Conservation (phyloP, 2,888 invertebrate species). For the Lagria hirta region DNA sequence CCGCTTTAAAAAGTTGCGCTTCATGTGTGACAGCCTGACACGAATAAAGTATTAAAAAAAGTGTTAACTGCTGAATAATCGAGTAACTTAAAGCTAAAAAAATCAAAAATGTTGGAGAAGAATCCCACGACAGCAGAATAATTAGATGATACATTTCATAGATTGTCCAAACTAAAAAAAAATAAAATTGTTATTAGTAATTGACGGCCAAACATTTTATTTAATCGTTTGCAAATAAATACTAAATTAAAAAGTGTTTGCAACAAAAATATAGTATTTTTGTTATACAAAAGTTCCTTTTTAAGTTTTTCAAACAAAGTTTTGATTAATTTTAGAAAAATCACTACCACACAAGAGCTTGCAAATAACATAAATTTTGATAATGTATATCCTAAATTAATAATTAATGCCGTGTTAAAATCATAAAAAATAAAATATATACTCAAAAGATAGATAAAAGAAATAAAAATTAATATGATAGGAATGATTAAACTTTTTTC, state of each 20-base stretch:
- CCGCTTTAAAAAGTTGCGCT: constrained; percentile 9
- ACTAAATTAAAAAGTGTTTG: neutral
- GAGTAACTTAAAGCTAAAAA: constrained; percentile 12
- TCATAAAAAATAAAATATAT: constrained; percentile 14
- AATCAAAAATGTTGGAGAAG: constrained; percentile 7
- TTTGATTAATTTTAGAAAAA: constrained; percentile 9
- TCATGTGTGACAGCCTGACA: constrained; percentile 5
- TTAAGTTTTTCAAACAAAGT: too few relatives aligned
- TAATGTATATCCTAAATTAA: constrained; percentile 20
- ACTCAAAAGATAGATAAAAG: constrained; percentile 12
- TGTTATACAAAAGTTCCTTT: too few relatives aligned
- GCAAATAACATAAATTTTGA: constrained; percentile 17
- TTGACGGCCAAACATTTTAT: constrained; percentile 13
- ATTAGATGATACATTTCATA: constrained; percentile 19
- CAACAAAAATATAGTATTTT: too few relatives aligned
- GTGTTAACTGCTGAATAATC: constrained; percentile 5
- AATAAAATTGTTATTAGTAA: constrained; percentile 9
- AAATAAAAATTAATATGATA: neutral
- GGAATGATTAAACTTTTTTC: neutral
- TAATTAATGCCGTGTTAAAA: constrained; percentile 2
- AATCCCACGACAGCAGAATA: constrained; percentile 9
- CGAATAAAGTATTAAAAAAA: constrained; percentile 9
- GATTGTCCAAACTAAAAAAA: constrained; percentile 15
- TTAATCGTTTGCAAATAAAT: constrained; percentile 1
- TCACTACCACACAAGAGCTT: constrained; percentile 5